Percentiles rank a stretch among this genome's conserved stretches.
These are phyloP conservation scores for Sigmodon hispidus DNA, from an alignment of 2,113 vertebrate species.

Conservation along the genomic window DNA sequence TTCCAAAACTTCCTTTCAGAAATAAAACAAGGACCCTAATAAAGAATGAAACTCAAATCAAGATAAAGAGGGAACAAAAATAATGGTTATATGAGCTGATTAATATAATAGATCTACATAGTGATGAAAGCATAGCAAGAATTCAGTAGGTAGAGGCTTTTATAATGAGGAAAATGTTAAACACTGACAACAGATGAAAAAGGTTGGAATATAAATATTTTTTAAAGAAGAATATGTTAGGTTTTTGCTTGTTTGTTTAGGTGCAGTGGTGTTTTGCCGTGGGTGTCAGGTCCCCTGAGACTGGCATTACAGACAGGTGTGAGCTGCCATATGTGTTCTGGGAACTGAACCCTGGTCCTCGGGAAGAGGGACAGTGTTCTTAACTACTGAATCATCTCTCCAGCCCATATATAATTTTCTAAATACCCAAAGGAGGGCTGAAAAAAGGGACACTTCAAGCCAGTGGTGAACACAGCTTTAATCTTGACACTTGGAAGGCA, in stretches of 20 bases:
- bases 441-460: neutral
- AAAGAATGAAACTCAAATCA: neutral
- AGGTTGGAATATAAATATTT: too few species aligned
- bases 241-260: too few species aligned
- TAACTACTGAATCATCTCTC: too few species aligned
- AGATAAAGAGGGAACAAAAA: neutral
- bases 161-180: neutral
- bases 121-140: too few species aligned
- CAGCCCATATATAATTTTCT: neutral
- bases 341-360: too few species aligned
- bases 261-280: too few species aligned
- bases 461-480: neutral
- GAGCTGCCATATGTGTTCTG: too few species aligned
- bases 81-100: neutral
- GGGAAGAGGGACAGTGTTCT: too few species aligned
- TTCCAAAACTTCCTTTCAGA: neutral
- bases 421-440: neutral
- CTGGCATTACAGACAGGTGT: too few species aligned
- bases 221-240: too few species aligned
- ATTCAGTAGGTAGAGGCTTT: neutral
- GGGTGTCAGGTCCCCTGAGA: too few species aligned
- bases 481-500: neutral
- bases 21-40: neutral
- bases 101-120: too few species aligned
- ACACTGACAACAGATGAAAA: neutral